Conservation (phyloP, 2,888 invertebrate genomes). For the Mongoloraphidia duomilia region DNA sequence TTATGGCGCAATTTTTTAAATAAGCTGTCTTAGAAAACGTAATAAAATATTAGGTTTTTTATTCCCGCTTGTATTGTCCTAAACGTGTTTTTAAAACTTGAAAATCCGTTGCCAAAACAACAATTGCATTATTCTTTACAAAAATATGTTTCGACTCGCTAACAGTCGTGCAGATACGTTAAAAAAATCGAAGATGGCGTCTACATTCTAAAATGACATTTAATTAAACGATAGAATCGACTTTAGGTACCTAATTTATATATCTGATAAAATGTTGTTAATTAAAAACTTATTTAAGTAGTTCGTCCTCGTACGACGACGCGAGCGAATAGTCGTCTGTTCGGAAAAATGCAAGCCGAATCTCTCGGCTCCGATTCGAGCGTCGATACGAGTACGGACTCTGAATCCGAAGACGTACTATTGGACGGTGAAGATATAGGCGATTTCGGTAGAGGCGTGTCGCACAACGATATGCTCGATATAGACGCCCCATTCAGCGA, state of each 20-base stretch:
- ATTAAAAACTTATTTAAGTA: background rate
- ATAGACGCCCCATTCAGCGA: background rate
- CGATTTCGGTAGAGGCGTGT: background rate
- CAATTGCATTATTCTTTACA: background rate
- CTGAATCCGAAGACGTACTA: constrained; percentile 4
- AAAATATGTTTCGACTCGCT: background rate
- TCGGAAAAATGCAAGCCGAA: constrained; percentile 3
- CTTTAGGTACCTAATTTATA: background rate
- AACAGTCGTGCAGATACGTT: background rate
- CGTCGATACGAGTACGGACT: constrained; percentile 1
- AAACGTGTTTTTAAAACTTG: background rate
- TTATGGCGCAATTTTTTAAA: no score
- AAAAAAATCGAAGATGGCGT: background rate
- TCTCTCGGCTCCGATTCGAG: constrained; percentile 3
- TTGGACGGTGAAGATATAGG: constrained; percentile 3
- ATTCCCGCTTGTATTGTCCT: no score
- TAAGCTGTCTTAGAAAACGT: no score
- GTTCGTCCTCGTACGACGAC: constrained; percentile 2
- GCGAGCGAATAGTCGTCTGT: constrained; percentile 3
- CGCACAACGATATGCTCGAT: background rate
- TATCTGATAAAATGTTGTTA: background rate
- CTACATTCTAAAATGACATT: background rate
- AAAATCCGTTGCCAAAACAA: background rate
- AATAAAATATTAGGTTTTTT: no score
- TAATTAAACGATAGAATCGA: background rate